Evolutionary conservation across 2,797 vertebrate genomes (phyloP).

Genomic region (Rhinophrynus dorsalis): DNA sequence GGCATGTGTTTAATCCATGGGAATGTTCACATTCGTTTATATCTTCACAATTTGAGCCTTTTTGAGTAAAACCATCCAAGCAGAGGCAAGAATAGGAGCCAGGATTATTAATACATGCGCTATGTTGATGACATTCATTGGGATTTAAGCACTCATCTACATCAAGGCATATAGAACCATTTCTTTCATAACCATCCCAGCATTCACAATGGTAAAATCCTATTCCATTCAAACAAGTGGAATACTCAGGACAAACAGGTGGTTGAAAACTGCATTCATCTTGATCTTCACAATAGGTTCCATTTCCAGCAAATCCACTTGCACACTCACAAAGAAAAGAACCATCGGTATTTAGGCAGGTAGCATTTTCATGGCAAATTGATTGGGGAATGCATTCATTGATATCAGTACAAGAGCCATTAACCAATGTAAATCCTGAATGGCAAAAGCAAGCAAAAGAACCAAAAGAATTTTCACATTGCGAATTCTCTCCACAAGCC

Average conservation of each 20-base stretch:
- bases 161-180: slow-evolving; percentile 66
- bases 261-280: slow-evolving; percentile 68
- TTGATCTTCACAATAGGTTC: slow-evolving; percentile 69
- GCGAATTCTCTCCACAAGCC: slow-evolving; percentile 66
- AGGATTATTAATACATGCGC: slow-evolving; percentile 68
- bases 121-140: slow-evolving; percentile 64
- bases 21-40: slow-evolving; percentile 68
- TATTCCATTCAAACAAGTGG: slow-evolving; percentile 67
- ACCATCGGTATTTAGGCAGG: slow-evolving; percentile 61
- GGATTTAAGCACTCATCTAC: slow-evolving; percentile 70
- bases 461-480: slow-evolving; percentile 70
- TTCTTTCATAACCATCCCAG: slow-evolving; percentile 68
- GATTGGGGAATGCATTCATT: slow-evolving; percentile 62
- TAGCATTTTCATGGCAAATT: slow-evolving; percentile 62
- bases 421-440: slow-evolving; percentile 58
- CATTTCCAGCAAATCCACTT: slow-evolving; percentile 71
- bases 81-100: slow-evolving; percentile 71
- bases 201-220: slow-evolving; percentile 73
- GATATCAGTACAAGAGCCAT: slow-evolving; percentile 69
- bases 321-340: slow-evolving; percentile 74
- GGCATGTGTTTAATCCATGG: slow-evolving; percentile 55
- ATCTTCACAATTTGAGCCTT: slow-evolving; percentile 70
- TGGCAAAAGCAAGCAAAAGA: slow-evolving; percentile 71
- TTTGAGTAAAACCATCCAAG: slow-evolving; percentile 65
- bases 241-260: slow-evolving; percentile 64